Percentiles rank a stretch among this genome's conserved stretches.
These are phyloP conservation scores for Cheilosia grossa DNA, from an alignment of 2,888 invertebrate species.

Conservation along the genomic window DNA sequence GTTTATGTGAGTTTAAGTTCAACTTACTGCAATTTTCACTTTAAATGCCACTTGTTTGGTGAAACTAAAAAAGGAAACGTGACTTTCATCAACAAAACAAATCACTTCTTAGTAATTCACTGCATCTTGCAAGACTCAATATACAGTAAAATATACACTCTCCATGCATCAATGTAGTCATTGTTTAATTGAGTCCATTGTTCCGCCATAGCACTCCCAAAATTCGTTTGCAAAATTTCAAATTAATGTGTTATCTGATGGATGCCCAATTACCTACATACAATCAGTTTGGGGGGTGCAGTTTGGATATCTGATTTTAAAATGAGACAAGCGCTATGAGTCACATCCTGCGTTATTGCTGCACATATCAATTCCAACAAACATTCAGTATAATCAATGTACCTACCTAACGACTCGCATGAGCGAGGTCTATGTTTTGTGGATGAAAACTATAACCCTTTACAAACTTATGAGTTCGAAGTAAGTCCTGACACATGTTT, in stretches of 20 bases:
- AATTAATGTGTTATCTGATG: conserved; percentile 1
- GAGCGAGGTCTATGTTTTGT: too few species aligned
- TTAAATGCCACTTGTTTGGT: too few species aligned
- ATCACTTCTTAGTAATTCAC: background rate
- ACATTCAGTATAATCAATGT: too few species aligned
- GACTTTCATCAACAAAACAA: conserved; percentile 17
- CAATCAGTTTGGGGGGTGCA: background rate
- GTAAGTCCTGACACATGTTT: too few species aligned
- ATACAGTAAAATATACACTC: background rate
- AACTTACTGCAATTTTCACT: too few species aligned
- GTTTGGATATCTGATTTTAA: too few species aligned
- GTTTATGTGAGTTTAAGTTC: background rate
- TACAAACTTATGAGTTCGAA: too few species aligned
- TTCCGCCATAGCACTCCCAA: conserved; percentile 6
- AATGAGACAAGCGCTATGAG: too few species aligned
- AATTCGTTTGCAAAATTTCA: conserved; percentile 26
- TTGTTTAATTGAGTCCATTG: conserved; percentile 31
- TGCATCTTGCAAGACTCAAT: background rate
- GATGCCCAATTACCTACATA: background rate
- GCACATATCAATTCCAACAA: too few species aligned
- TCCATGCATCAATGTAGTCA: background rate
- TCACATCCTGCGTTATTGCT: too few species aligned
- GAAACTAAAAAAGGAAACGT: background rate
- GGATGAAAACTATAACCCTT: too few species aligned
- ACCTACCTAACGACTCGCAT: too few species aligned